Evolutionary conservation across 1,140 invertebrate genomes (phyloP).

Genomic region (Pachypeltis micranthus): DNA sequence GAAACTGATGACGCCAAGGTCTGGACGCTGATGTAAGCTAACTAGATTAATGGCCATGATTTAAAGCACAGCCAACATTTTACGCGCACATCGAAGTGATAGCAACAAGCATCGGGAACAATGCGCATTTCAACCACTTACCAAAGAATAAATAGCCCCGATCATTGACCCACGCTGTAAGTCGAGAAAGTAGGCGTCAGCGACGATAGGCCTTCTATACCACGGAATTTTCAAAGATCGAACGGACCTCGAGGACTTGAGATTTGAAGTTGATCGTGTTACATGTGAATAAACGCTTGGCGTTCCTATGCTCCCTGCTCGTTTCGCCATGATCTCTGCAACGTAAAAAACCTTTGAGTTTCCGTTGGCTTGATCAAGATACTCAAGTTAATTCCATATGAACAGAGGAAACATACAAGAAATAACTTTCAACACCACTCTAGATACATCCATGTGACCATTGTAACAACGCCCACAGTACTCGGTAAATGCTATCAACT

Average conservation of each 20-base stretch:
- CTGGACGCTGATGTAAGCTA: no score
- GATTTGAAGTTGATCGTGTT: slow-evolving; percentile 58
- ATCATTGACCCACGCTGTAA: slow-evolving; percentile 65
- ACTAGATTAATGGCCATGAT: no score
- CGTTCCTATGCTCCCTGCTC: slow-evolving; percentile 61
- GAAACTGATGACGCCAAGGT: no score
- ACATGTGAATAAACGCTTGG: slow-evolving; percentile 73
- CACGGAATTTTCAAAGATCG: slow-evolving; percentile 63
- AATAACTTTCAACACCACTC: no score
- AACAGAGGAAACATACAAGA: no score
- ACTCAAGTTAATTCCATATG: no score
- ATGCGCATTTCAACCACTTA: slow-evolving; percentile 36
- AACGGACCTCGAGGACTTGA: slow-evolving; percentile 63
- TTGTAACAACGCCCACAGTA: no score
- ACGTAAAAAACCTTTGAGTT: background rate
- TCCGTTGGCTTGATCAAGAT: no score
- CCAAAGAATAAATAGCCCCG: slow-evolving; percentile 58
- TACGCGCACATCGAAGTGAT: no score
- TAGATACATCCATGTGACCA: no score
- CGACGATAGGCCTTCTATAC: slow-evolving; percentile 68
- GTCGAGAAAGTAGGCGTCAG: slow-evolving; percentile 62
- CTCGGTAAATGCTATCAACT: no score
- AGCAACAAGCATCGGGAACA: background rate
- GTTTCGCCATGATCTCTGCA: slow-evolving; percentile 7
- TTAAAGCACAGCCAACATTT: no score